A percentile compares a stretch with the other conserved stretches of the same genome.
Evolutionary conservation across 2,113 vertebrate genomes (phyloP).

Genomic region (Isichthys henryi): DNA sequence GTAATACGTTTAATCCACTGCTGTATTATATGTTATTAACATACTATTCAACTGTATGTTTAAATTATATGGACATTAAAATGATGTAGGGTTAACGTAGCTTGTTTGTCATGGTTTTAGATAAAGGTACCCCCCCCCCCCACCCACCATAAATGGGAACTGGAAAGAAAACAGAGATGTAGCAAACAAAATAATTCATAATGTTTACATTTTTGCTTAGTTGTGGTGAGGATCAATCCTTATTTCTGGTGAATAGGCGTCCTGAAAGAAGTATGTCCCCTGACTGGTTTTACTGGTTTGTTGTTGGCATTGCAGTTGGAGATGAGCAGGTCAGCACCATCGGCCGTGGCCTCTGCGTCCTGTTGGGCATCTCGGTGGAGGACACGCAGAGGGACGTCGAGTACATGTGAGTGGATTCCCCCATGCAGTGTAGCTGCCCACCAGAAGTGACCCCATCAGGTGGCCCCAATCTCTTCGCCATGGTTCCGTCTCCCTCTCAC

Average conservation of each 20-base stretch:
- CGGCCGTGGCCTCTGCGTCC: constrained; percentile 82
- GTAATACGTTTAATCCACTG: neutral
- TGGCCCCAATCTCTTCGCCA: too few relatives aligned
- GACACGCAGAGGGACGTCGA: constrained; percentile 87
- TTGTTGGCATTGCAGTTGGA: constrained; percentile 63
- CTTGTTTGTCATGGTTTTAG: neutral
- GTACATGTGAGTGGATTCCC: constrained; percentile 77
- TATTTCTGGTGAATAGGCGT: neutral
- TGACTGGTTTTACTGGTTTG: neutral
- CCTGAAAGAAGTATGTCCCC: neutral
- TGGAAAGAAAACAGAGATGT: neutral
- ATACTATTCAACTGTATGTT: neutral
- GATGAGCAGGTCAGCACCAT: constrained; percentile 85
- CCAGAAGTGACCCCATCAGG: neutral
- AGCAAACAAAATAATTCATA: neutral
- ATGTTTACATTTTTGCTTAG: neutral
- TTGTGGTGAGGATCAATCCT: neutral
- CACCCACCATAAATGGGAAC: neutral
- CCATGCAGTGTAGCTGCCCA: too few relatives aligned
- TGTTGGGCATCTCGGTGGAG: constrained; percentile 85
- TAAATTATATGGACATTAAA: neutral
- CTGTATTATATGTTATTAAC: neutral
- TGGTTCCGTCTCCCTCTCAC: neutral
- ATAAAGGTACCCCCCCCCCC: neutral
- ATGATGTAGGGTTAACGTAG: neutral